phyloP scores from a whole-genome alignment of 2,113 vertebrate genomes.

The Pelodiscus sinensis region DNA sequence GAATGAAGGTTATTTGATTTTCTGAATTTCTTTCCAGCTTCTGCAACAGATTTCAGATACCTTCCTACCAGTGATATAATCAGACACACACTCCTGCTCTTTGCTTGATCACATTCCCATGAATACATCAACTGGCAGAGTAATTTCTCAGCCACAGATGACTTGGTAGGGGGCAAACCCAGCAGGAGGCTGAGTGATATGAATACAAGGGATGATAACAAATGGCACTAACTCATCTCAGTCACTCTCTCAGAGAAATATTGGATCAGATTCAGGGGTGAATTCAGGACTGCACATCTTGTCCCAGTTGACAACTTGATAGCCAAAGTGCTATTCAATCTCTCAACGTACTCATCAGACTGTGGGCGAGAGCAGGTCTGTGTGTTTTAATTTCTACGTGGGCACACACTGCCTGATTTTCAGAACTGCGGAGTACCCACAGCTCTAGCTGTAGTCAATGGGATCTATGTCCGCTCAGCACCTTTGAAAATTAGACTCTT shows the following conservation, averaged over 20 bases:
- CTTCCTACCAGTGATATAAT: conserved; percentile 40
- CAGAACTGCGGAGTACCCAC: neutral
- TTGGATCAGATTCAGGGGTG: neutral
- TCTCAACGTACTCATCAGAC: neutral
- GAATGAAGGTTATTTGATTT: conserved; percentile 34
- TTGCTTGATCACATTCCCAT: conserved; percentile 55
- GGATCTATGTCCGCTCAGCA: neutral
- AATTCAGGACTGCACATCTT: neutral
- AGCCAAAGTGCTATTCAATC: neutral
- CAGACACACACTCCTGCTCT: conserved; percentile 29
- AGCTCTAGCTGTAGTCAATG: neutral
- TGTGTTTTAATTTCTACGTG: neutral
- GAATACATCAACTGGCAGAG: conserved; percentile 53
- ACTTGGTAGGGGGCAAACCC: conserved; percentile 15
- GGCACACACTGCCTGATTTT: rapidly evolving
- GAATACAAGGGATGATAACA: neutral
- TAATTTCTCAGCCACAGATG: conserved; percentile 57
- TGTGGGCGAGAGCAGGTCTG: neutral
- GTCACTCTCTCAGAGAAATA: neutral
- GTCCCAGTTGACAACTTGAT: neutral
- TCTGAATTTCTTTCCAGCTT: neutral
- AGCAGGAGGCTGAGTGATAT: rapidly evolving
- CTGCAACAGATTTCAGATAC: conserved; percentile 25
- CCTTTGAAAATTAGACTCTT: neutral
- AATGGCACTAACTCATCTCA: neutral